A percentile compares a stretch with the other conserved stretches of the same genome.
These are phyloP conservation scores for Catostomus latipinnis DNA, from an alignment of 2,797 vertebrate species.

Conservation along the genomic window DNA sequence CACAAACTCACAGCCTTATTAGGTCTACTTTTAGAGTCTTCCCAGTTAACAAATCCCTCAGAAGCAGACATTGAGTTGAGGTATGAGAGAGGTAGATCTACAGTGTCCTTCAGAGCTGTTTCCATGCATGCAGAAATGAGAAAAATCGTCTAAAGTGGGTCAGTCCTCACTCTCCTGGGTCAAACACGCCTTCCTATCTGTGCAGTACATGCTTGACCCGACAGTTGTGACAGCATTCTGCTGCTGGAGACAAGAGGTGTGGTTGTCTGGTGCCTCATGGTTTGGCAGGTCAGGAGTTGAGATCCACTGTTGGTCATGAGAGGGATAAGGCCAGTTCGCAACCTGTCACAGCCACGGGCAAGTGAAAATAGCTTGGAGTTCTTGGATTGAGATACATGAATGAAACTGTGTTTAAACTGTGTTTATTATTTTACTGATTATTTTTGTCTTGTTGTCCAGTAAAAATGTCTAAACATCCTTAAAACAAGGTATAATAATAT, in stretches of 20 bases:
- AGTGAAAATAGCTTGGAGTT: not conserved
- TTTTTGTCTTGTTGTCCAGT: too few species aligned
- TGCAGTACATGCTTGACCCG: conserved; percentile 39
- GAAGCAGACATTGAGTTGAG: conserved; percentile 25
- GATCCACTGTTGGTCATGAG: conserved; percentile 18
- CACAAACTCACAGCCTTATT: not conserved
- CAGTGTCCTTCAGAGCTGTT: too few species aligned
- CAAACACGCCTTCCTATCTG: conserved; percentile 55
- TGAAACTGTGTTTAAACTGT: not conserved
- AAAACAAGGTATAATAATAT: too few species aligned
- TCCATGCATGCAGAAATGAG: conserved; percentile 59
- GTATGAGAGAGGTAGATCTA: conserved; percentile 52
- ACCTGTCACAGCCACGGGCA: conserved; percentile 22
- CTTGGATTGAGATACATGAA: not conserved
- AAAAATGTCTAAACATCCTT: too few species aligned
- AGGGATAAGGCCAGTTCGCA: conserved; percentile 40
- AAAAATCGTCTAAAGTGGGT: conserved; percentile 65
- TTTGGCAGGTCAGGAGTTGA: conserved; percentile 32
- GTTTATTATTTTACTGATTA: too few species aligned
- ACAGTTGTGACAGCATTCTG: conserved; percentile 54
- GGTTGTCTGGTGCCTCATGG: conserved; percentile 39
- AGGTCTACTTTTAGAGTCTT: conserved; percentile 24
- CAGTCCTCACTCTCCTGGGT: conserved; percentile 62
- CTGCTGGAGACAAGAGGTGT: conserved; percentile 45
- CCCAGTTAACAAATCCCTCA: conserved; percentile 30